Conservation (phyloP, 2,888 invertebrate species). For the Drosophila incognita region DNA sequence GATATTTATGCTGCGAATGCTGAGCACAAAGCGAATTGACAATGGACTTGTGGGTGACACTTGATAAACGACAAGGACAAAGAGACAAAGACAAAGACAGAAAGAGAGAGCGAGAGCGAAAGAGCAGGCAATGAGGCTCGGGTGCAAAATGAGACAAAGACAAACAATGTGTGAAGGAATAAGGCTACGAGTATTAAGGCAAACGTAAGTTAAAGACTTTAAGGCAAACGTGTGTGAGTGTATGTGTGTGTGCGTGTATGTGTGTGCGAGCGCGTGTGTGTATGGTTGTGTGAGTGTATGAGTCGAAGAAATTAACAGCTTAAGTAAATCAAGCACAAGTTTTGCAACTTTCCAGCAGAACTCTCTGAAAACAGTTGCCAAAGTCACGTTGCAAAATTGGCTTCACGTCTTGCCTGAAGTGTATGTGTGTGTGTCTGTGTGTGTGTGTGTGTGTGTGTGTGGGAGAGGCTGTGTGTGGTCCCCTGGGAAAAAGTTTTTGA, state of each 20-base stretch:
- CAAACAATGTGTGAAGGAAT: slow-evolving; percentile 20
- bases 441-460: too few species aligned
- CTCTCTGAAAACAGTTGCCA: slow-evolving; percentile 33
- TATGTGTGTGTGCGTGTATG: neutral
- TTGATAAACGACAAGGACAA: slow-evolving; percentile 35
- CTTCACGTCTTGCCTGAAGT: slow-evolving; percentile 22
- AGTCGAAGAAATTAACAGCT: slow-evolving; percentile 54
- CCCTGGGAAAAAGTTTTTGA: slow-evolving; percentile 22
- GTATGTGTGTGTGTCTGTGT: neutral
- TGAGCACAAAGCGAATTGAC: slow-evolving; percentile 54
- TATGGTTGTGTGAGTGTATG: slow-evolving; percentile 20
- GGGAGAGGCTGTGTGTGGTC: slow-evolving; percentile 1
- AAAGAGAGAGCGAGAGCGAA: slow-evolving; percentile 21
- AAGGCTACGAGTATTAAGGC: slow-evolving; percentile 47
- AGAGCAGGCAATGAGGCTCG: slow-evolving; percentile 56
- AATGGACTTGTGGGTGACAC: slow-evolving; percentile 30
- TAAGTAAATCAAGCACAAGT: slow-evolving; percentile 54
- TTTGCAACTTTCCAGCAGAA: slow-evolving; percentile 37
- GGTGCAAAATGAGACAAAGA: slow-evolving; percentile 31
- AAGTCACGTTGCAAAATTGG: slow-evolving; percentile 56
- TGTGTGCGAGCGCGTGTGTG: slow-evolving; percentile 12
- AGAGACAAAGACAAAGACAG: slow-evolving; percentile 21
- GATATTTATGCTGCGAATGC: slow-evolving; percentile 46
- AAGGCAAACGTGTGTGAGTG: slow-evolving; percentile 11
- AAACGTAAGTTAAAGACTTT: slow-evolving; percentile 41